Conservation (phyloP, 2,888 invertebrate species). For the Iphiclides podalirius region DNA sequence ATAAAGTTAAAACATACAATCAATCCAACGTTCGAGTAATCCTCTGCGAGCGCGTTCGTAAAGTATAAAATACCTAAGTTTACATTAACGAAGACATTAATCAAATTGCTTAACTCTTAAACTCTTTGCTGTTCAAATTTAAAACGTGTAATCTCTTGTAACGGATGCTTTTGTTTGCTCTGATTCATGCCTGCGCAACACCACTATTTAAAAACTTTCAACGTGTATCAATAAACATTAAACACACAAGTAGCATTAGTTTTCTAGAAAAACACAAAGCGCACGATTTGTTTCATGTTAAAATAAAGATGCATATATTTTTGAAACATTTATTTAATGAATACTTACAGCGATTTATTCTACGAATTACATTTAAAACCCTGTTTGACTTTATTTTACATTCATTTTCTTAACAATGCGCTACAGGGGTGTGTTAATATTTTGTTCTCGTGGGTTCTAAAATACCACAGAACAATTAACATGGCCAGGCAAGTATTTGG, state of each 20-base stretch:
- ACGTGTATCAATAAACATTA: constrained; percentile 24
- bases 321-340: constrained; percentile 54
- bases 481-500: constrained; percentile 16
- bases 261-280: constrained; percentile 9
- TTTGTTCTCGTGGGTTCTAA: constrained; percentile 15
- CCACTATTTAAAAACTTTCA: constrained; percentile 24
- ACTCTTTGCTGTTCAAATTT: constrained; percentile 23
- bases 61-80: constrained; percentile 26
- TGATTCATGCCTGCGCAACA: constrained; percentile 25
- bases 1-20: constrained; percentile 10
- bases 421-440: background rate
- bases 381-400: constrained; percentile 14
- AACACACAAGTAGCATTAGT: constrained; percentile 14
- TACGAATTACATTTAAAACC: constrained; percentile 23
- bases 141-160: constrained; percentile 18
- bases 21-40: constrained; percentile 6
- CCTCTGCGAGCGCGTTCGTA: constrained; percentile 15
- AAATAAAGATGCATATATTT: constrained; percentile 22
- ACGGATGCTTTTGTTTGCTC: constrained; percentile 27
- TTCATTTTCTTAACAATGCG: constrained; percentile 1
- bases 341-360: constrained; percentile 43
- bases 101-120: constrained; percentile 28
- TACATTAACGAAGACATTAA: constrained; percentile 31
- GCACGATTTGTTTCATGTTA: too few relatives aligned
- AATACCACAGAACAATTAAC: constrained; percentile 18